phyloP scores from a whole-genome alignment of 2,113 vertebrate species.

The Mungos mungo region DNA sequence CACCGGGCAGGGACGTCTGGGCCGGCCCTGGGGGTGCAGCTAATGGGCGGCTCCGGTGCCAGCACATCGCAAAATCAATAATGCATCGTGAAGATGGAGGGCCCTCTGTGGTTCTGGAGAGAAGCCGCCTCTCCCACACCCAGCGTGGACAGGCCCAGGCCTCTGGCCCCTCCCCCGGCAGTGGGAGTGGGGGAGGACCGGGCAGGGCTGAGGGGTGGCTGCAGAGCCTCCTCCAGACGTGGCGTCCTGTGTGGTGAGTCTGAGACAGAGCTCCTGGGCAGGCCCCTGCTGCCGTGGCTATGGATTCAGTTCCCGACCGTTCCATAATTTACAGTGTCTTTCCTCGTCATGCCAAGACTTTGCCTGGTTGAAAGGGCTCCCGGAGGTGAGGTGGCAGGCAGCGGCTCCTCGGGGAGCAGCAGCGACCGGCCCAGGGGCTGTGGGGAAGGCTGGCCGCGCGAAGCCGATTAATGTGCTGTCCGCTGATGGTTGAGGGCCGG shows the following conservation, averaged over 20 bases:
- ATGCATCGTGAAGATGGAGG: constrained; percentile 35
- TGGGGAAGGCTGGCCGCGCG: background rate
- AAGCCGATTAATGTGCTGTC: background rate
- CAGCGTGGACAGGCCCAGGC: background rate
- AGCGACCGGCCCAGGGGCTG: background rate
- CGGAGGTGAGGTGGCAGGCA: background rate
- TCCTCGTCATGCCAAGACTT: background rate
- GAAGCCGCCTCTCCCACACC: background rate
- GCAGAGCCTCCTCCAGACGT: background rate
- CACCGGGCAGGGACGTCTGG: background rate
- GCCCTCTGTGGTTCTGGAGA: background rate
- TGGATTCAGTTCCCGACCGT: background rate
- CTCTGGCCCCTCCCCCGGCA: background rate
- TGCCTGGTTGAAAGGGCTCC: background rate
- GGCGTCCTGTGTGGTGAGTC: background rate
- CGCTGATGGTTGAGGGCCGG: background rate
- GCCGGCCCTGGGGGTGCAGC: background rate
- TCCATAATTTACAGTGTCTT: background rate
- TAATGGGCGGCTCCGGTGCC: constrained; percentile 26
- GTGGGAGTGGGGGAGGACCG: background rate
- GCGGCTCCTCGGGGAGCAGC: background rate
- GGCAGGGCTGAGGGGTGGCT: background rate
- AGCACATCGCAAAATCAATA: constrained; percentile 48
- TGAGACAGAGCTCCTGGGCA: background rate
- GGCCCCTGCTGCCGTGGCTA: background rate